Base-by-base conservation (phyloP, 2,113 vertebrate species). In the Anolis carolinensis region DNA sequence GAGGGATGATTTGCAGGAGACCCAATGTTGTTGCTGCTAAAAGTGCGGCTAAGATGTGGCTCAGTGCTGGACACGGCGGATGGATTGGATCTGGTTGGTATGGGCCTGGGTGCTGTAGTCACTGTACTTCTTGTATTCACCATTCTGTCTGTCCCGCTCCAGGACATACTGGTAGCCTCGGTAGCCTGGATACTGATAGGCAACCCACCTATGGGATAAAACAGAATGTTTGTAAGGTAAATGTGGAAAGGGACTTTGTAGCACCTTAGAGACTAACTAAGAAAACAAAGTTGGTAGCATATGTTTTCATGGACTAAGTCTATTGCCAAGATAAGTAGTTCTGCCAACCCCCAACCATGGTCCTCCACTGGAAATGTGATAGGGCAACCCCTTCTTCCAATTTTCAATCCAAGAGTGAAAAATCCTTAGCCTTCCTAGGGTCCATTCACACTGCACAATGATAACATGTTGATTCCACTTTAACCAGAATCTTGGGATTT, bases 181-280 rank as follows among this genome's bases (percentile, higher is more conserved):
- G 96, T 99, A 99, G 91, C 98, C 99, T 0, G 98, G 99, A 93
- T 98, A 99, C 97, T 99, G 98, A 94, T 99, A 99, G 84, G 97
- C 98, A 86, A 99, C 98, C 98, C 98, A 98, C 92, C 98, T 99
- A 95, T 71, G 88, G 78, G 32, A 86, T 71, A 82, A 87, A 83
- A 18, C 30, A 92, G 32, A 92, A 34, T 79, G 0, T 52, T 11
- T 9, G 48, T 44, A 44, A 44, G 39, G 39, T 44, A 44, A 44
- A 44, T 44, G 39, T 44, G 39, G 39, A 5, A 44, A 44, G 5
- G 39, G 39, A 44, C 39, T 5, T 44, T 44, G 39, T 44, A 44
- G 39, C 39, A 44, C 2, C 39, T 5, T n/a, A n/a, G 5, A 44
- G 39, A 44, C 39, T 44, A 44, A 44, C 39, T 5, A 44, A 44